Conservation (phyloP, 2,888 invertebrate species). For the Synanthedon tipuliformis region DNA sequence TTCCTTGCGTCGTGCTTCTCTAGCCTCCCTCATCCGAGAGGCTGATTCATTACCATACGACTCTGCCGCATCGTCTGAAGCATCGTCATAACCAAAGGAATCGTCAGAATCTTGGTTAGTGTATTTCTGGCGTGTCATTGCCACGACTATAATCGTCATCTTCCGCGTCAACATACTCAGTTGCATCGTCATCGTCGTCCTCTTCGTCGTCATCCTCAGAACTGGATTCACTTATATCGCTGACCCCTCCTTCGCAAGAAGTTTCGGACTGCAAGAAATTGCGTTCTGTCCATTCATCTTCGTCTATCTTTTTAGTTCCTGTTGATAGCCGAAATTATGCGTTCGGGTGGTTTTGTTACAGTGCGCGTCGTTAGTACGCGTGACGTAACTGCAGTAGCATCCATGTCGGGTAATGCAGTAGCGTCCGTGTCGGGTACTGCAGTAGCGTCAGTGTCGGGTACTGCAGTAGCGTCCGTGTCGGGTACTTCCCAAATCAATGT, state of each 20-base stretch:
- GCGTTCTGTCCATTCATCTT: conserved; percentile 74
- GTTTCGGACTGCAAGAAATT: conserved; percentile 70
- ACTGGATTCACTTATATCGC: no score
- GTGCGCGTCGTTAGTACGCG: conserved; percentile 9
- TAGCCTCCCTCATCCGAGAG: no score
- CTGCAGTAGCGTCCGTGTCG: no score
- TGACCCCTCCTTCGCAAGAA: conserved; percentile 41
- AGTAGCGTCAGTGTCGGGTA: no score
- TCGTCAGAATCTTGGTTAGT: conserved; percentile 47
- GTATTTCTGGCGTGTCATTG: conserved; percentile 8
- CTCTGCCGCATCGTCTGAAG: conserved; percentile 49
- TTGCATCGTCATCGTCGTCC: conserved; percentile 55
- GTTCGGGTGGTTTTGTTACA: conserved; percentile 35
- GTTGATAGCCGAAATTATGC: conserved; percentile 42
- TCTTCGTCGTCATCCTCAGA: neutral
- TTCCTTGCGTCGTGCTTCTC: no score
- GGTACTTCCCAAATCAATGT: no score
- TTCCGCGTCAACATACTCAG: conserved; percentile 30
- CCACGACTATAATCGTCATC: conserved; percentile 23
- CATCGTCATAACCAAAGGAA: conserved; percentile 31
- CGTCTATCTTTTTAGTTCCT: conserved; percentile 80
- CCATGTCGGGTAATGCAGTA: no score
- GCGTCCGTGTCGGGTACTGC: no score
- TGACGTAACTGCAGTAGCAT: conserved; percentile 13
- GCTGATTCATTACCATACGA: no score